These are phyloP conservation scores for Setipinna tenuifilis DNA, from an alignment of 2,797 vertebrate species.

Conservation along the genomic window DNA sequence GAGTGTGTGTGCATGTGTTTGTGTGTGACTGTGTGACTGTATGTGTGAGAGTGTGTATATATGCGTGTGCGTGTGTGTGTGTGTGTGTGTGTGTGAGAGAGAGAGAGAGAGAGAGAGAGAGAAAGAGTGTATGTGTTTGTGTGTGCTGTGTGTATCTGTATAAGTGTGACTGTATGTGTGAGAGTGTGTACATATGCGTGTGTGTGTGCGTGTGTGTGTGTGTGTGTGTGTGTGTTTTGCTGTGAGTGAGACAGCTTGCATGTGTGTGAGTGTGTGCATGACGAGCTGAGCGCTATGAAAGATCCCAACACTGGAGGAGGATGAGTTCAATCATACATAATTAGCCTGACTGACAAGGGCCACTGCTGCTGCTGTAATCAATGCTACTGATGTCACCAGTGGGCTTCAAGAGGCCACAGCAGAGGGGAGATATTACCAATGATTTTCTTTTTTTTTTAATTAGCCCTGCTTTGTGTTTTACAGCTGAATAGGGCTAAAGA, in stretches of 20 bases:
- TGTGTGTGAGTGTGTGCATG: conserved; percentile 6
- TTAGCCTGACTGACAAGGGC: conserved; percentile 61
- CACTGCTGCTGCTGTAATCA: conserved; percentile 66
- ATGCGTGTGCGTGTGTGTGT: background rate
- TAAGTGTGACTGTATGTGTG: background rate
- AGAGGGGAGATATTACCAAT: conserved; percentile 45
- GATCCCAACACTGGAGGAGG: conserved; percentile 54
- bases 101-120: too few relatives aligned
- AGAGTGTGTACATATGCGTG: background rate
- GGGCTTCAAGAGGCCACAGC: conserved; percentile 44
- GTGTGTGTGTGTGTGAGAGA: background rate
- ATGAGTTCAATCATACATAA: conserved; percentile 63
- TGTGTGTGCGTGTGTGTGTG: background rate
- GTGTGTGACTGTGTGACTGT: too few relatives aligned
- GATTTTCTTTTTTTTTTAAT: conserved; percentile 43
- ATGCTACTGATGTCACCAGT: conserved; percentile 54
- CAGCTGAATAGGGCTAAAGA: conserved; percentile 46
- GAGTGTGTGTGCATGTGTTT: background rate
- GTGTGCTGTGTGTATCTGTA: background rate
- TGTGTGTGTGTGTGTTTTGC: background rate
- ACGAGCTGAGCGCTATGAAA: conserved; percentile 43
- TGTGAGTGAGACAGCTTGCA: background rate
- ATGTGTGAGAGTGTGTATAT: too few relatives aligned
- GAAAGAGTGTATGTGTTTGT: background rate
- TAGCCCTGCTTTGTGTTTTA: conserved; percentile 38